Base-by-base conservation (phyloP, 1,140 invertebrate genomes). In the Drosophila sp. region DNA sequence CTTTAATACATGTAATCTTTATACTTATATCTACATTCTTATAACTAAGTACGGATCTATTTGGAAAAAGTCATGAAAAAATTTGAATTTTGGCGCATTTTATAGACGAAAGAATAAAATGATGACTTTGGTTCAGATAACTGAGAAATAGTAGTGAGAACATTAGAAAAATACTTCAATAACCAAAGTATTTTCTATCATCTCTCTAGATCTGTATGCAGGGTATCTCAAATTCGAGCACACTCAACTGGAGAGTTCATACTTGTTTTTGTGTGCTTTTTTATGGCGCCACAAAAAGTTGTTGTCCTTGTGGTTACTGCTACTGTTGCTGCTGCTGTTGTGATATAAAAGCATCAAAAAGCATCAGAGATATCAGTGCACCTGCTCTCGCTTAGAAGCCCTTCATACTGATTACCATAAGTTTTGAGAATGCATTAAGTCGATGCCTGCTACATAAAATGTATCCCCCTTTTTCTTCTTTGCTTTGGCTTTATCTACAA, bases 351-450 rank as follows among this genome's bases (percentile, higher is more conserved):
- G 14, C 29, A 65, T 21, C 21, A 21, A 21, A 21, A 21, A 21
- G 21, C 29, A 48, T 27, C 14, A 0, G 27, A 8, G 51, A 32
- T 64, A 54, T 13, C 25, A 29, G 9, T 40, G 59, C 66, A 70
- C 66, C 59, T 70, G 66, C 48, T 53, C 14, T 27, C 21, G n/a
- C 13, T 27, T 9, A 29, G 13, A 38, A 38, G n/a, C 46, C 32
- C 46, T 50, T 50, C 46, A 50, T 27, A 50, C 57, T 70, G 59
- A 70, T 70, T 70, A 70, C 58, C 66, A 63, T 70, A 54, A 45
- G 40, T 45, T 21, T 50, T 32, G 46, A 2, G 9, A 65, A 34
- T 34, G 48, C 66, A 62, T 69, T 43, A 45, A 62, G 16, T 25
- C 36, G 51, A 38, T 11, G 5, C 29, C 9, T 27, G 21, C 16